Conservation (phyloP, 1,140 invertebrate genomes). For the Aphaenogaster ashmeadi region DNA sequence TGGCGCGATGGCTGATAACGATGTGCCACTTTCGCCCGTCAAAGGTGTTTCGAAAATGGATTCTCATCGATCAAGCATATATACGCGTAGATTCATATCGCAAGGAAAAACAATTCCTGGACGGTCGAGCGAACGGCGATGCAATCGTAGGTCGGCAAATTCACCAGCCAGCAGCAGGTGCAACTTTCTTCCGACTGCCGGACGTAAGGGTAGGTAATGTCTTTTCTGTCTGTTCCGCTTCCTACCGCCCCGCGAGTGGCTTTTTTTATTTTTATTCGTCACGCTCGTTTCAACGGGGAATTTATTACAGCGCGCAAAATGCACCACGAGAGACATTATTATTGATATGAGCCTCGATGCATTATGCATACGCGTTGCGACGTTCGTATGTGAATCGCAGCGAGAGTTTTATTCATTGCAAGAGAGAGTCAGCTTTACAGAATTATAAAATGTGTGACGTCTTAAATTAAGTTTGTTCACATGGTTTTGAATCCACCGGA, state of each 20-base stretch:
- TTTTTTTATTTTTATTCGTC: slow-evolving; percentile 65
- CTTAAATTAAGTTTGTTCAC: neutral
- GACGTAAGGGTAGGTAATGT: slow-evolving; percentile 77
- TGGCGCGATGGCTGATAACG: slow-evolving; percentile 37
- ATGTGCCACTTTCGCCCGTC: slow-evolving; percentile 38
- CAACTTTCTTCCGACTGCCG: slow-evolving; percentile 61
- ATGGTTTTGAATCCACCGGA: slow-evolving; percentile 6
- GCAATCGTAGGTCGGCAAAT: slow-evolving; percentile 75
- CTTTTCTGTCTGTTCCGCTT: slow-evolving; percentile 60
- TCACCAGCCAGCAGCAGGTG: slow-evolving; percentile 69
- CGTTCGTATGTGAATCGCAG: slow-evolving; percentile 21
- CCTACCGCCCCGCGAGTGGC: slow-evolving; percentile 31
- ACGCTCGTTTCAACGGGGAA: slow-evolving; percentile 60
- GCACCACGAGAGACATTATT: slow-evolving; percentile 35
- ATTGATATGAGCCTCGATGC: slow-evolving; percentile 31
- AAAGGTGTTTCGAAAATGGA: slow-evolving; percentile 54
- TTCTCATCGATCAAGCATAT: slow-evolving; percentile 25
- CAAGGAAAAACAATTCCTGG: slow-evolving; percentile 64
- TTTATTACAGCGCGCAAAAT: slow-evolving; percentile 17
- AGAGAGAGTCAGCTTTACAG: neutral
- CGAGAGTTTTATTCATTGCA: slow-evolving; percentile 6
- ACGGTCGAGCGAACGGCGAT: slow-evolving; percentile 59
- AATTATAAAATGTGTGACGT: neutral
- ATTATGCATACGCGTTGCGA: slow-evolving; percentile 18
- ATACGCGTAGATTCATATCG: slow-evolving; percentile 66